These are phyloP conservation scores for Eudasyphora cyanicolor DNA, from an alignment of 2,888 invertebrate species.

Conservation along the genomic window DNA sequence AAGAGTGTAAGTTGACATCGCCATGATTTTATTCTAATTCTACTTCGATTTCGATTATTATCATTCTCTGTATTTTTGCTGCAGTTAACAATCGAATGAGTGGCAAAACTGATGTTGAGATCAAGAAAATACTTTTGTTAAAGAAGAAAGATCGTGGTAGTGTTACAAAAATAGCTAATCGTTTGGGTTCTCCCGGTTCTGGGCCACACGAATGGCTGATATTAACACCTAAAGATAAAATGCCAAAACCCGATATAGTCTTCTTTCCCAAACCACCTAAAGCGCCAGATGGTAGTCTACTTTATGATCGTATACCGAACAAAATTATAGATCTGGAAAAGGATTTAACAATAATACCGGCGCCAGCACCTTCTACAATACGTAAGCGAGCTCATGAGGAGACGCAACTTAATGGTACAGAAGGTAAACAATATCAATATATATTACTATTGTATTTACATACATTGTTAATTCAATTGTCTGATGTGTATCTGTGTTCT, in stretches of 20 bases:
- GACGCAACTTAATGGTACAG: constrained; percentile 80
- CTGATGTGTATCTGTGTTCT: too few relatives aligned
- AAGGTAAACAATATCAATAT: constrained; percentile 71
- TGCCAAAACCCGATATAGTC: constrained; percentile 90
- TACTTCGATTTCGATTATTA: neutral
- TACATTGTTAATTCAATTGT: neutral
- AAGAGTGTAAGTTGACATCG: constrained; percentile 87
- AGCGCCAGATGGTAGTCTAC: constrained; percentile 91
- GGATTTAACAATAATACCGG: constrained; percentile 83
- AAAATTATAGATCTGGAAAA: constrained; percentile 84
- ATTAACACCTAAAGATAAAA: constrained; percentile 81
- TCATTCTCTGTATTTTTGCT: constrained; percentile 28
- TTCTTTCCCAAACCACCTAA: constrained; percentile 95
- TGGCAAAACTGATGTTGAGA: constrained; percentile 81
- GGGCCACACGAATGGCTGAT: constrained; percentile 82
- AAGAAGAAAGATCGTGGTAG: constrained; percentile 83
- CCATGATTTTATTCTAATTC: neutral
- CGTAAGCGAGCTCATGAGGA: constrained; percentile 94
- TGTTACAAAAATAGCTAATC: constrained; percentile 87
- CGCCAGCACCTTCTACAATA: constrained; percentile 82
- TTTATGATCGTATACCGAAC: constrained; percentile 92
- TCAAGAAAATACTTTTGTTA: constrained; percentile 82
- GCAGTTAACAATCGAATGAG: constrained; percentile 82
- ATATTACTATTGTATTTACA: neutral
- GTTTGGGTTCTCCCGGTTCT: constrained; percentile 84